These are phyloP conservation scores for Gasterosteus aculeatus DNA, from an alignment of 2,113 vertebrate genomes.

Conservation along the genomic window DNA sequence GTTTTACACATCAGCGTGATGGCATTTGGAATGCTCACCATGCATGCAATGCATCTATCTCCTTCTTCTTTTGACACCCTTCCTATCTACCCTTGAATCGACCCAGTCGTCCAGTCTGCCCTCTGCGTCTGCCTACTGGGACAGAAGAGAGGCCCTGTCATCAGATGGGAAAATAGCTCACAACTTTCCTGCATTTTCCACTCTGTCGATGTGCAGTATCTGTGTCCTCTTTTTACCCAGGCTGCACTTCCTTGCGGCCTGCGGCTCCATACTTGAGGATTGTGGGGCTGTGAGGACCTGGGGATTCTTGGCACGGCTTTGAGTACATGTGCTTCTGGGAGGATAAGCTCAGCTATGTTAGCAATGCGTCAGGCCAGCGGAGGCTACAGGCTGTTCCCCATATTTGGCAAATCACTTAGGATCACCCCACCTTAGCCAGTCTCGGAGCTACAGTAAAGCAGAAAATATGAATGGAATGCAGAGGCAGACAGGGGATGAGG, in stretches of 20 bases:
- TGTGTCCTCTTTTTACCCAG: constrained; percentile 14
- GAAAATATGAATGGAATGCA: constrained; percentile 68
- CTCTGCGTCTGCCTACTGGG: constrained; percentile 41
- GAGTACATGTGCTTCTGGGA: constrained; percentile 69
- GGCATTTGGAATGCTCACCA: constrained; percentile 65
- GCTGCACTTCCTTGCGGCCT: constrained; percentile 42
- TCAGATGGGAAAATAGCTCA: constrained; percentile 19
- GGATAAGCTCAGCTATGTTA: constrained; percentile 77
- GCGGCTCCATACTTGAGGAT: constrained; percentile 38
- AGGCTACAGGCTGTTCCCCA: constrained; percentile 72
- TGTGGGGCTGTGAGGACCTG: constrained; percentile 19
- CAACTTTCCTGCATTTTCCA: constrained; percentile 21
- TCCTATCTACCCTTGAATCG: constrained; percentile 58
- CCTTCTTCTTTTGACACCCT: constrained; percentile 24
- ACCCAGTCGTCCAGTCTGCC: constrained; percentile 25
- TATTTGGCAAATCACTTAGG: constrained; percentile 75
- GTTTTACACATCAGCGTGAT: constrained; percentile 34
- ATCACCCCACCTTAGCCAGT: constrained; percentile 56
- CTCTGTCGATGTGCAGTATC: constrained; percentile 23
- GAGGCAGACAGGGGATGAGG: constrained; percentile 24
- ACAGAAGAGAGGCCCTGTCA: constrained; percentile 7
- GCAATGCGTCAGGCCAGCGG: constrained; percentile 65
- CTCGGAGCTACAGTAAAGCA: constrained; percentile 49
- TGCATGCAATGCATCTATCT: constrained; percentile 29
- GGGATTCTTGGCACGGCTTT: constrained; percentile 68